Conservation (phyloP, 2,113 vertebrate genomes). For the Nannobrachium achirus region DNA sequence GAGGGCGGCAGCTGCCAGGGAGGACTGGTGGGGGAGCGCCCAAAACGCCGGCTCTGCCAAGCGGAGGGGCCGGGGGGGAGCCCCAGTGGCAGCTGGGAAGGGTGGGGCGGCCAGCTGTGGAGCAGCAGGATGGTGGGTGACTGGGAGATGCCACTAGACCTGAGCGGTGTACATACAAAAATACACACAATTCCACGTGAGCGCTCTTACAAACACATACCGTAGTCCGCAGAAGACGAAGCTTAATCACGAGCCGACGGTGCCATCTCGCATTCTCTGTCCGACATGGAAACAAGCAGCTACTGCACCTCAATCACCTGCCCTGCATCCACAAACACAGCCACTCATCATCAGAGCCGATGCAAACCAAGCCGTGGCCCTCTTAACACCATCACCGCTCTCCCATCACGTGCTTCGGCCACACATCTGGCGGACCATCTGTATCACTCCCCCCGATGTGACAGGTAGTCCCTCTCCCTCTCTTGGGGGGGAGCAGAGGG, state of each 20-base stretch:
- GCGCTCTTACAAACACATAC: conserved; percentile 20
- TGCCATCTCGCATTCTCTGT: neutral
- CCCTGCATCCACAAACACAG: conserved; percentile 11
- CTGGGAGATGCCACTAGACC: conserved; percentile 70
- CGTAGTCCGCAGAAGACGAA: neutral
- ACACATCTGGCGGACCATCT: conserved; percentile 83
- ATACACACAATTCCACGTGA: conserved; percentile 16
- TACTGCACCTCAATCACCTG: neutral
- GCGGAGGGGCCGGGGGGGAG: conserved; percentile 73
- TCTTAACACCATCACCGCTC: conserved; percentile 58
- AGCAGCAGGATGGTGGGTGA: conserved; percentile 80
- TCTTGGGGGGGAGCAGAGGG: conserved; percentile 63
- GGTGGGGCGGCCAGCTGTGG: conserved; percentile 82
- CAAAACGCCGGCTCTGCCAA: conserved; percentile 76
- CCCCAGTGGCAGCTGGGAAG: conserved; percentile 83
- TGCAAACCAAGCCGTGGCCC: conserved; percentile 46
- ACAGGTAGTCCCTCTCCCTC: conserved; percentile 77
- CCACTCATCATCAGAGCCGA: conserved; percentile 29
- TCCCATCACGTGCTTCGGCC: conserved; percentile 70
- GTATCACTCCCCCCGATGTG: conserved; percentile 73
- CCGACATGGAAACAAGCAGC: neutral
- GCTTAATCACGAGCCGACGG: neutral
- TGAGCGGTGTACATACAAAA: conserved; percentile 39
- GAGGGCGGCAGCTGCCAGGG: conserved; percentile 78
- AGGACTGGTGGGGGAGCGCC: conserved; percentile 78